Evolutionary conservation across 2,888 invertebrate species (phyloP), one percentile per base, ranked within the genome.

Genomic region (Mythimna vitellina): DNA sequence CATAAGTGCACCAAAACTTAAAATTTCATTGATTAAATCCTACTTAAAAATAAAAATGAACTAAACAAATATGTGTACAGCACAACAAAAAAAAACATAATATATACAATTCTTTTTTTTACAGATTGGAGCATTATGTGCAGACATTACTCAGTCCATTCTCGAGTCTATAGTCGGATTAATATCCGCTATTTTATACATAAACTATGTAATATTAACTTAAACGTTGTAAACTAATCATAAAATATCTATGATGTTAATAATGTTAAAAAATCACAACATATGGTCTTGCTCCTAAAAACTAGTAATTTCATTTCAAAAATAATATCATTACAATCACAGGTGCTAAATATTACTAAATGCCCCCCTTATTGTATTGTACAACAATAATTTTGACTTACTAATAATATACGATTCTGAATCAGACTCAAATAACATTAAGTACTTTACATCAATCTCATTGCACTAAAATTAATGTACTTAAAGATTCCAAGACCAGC

Each of bases 251-350:
- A 69, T 38, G 51, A 70, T 25, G 73, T 75, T 68, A 73, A 75
- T 78, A 79, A 65, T 79, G 56, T 78, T 58, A 71, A 72, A 83
- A 77, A 73, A 83, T 84, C 79, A 80, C 75, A 83, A 84, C 61
- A n/a, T 80, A 77, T 73, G 64, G 78, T 81, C 73, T 80, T 73
- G 63, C 63, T 77, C 66, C 65, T 73, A 80, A 46, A 73, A 70
- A 72, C 75, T 82, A 78, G 60, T 69, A 49, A 80, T 78, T 76
- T 71, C 61, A 83, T 65, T 72, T 46, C 8, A 70, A 76, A 76
- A 82, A 77, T 71, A 83, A 80, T 85, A 86, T 83, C 69, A 72
- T 74, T 80, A 81, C 63, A 83, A 89, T 89, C 89, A 89, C 89
- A 89, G 89, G 79, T 88, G 80, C 65, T 76, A 72, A 76, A 70